phyloP scores from a whole-genome alignment of 1,140 invertebrate genomes.

The Halesus radiatus region DNA sequence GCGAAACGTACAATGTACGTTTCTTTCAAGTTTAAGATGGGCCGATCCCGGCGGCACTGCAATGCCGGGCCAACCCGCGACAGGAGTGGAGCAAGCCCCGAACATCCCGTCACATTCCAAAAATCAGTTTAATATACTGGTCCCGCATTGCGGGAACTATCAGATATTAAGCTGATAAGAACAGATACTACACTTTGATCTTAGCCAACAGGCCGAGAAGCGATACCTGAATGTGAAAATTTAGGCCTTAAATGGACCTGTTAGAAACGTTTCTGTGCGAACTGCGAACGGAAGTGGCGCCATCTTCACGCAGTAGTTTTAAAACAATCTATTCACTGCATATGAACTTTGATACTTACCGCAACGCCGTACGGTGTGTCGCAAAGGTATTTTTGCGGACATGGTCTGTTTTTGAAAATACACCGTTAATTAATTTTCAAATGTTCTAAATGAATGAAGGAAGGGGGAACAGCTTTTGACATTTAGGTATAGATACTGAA shows the following conservation, averaged over 20 bases:
- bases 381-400: too few species aligned
- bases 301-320: not conserved
- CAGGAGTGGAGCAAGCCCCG: slow-evolving; percentile 71
- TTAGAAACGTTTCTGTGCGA: not conserved
- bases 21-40: too few species aligned
- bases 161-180: slow-evolving; percentile 77
- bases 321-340: not conserved
- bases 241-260: not conserved
- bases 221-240: slow-evolving; percentile 59
- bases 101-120: slow-evolving; percentile 69
- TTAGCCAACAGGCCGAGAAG: slow-evolving; percentile 68
- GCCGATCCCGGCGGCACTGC: slow-evolving; percentile 67
- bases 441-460: too few species aligned
- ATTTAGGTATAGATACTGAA: too few species aligned
- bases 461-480: too few species aligned
- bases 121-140: slow-evolving; percentile 76
- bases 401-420: too few species aligned
- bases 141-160: slow-evolving; percentile 70
- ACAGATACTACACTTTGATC: slow-evolving; percentile 72
- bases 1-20: too few species aligned
- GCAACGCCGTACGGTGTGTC: too few species aligned
- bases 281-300: not conserved
- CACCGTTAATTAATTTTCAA: too few species aligned
- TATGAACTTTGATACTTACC: too few species aligned
- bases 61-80: slow-evolving; percentile 74